These are phyloP conservation scores for Anthopleura xanthogrammica DNA, from an alignment of 92 coral and sea anemone genomes.

Conservation along the genomic window DNA sequence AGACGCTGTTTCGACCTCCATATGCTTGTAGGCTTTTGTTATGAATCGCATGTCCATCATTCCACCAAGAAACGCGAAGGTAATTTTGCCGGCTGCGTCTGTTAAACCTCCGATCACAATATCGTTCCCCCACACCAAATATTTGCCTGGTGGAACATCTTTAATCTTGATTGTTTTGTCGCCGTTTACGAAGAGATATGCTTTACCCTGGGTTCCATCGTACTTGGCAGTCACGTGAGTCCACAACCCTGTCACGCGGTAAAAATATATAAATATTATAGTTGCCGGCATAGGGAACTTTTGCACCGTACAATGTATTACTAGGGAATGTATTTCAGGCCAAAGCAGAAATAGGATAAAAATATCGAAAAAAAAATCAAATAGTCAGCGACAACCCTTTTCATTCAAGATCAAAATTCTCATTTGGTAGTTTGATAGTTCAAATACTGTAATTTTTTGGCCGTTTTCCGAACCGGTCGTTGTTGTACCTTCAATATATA, in stretches of 20 bases:
- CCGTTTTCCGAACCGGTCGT: too few relatives aligned
- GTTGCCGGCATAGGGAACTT: too few relatives aligned
- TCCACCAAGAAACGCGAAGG: slow-evolving; percentile 20
- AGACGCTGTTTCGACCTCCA: slow-evolving; percentile 2
- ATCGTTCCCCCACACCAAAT: slow-evolving; percentile 48
- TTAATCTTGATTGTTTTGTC: slow-evolving; percentile 31
- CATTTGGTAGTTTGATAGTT: too few relatives aligned
- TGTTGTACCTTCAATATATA: too few relatives aligned
- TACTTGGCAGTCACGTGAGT: slow-evolving; percentile 55
- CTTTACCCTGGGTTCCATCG: slow-evolving; percentile 46
- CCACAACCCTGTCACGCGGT: slow-evolving; percentile 49
- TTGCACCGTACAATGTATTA: too few relatives aligned
- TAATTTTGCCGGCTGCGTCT: slow-evolving; percentile 24
- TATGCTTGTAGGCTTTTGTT: slow-evolving; percentile 5
- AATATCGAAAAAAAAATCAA: too few relatives aligned
- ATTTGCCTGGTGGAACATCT: slow-evolving; percentile 29
- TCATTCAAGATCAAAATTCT: too few relatives aligned
- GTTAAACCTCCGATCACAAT: slow-evolving; percentile 43
- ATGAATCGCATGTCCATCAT: slow-evolving; percentile 30
- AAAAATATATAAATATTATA: background rate
- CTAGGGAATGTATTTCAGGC: too few relatives aligned
- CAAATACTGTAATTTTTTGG: too few relatives aligned
- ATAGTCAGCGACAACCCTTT: too few relatives aligned
- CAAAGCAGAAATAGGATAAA: too few relatives aligned
- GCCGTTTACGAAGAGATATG: slow-evolving; percentile 60